These are phyloP conservation scores for Synergus umbraculus DNA, from an alignment of 2,888 invertebrate species.

Conservation along the genomic window DNA sequence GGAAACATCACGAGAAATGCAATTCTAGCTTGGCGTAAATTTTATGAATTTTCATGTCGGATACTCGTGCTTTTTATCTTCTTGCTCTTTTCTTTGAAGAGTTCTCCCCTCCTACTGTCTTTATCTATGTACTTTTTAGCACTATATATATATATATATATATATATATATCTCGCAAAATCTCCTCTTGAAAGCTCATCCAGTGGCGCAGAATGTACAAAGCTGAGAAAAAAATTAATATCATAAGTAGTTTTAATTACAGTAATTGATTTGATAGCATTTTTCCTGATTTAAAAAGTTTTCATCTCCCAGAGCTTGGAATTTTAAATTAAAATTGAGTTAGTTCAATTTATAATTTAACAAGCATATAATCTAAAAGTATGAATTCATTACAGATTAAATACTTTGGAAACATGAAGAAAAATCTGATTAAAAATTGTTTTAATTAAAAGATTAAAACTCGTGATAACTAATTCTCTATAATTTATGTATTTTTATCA, in stretches of 20 bases:
- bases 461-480: background rate
- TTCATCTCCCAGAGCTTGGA: background rate
- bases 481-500: background rate
- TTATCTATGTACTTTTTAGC: slow-evolving; percentile 1
- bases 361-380: background rate
- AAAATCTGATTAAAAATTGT: background rate
- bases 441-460: background rate
- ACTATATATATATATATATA: background rate
- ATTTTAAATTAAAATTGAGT: background rate
- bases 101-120: background rate
- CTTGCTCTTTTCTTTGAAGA: slow-evolving; percentile 7
- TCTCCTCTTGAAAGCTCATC: slow-evolving; percentile 16
- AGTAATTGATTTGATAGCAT: slow-evolving; percentile 14
- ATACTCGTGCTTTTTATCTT: slow-evolving; percentile 22
- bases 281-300: background rate
- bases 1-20: slow-evolving; percentile 51
- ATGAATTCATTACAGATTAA: background rate
- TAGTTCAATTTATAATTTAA: background rate
- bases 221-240: background rate
- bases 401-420: background rate
- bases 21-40: slow-evolving; percentile 50
- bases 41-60: slow-evolving; percentile 52
- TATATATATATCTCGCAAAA: background rate
- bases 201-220: slow-evolving; percentile 17
- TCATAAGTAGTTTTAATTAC: slow-evolving; percentile 28